These are phyloP conservation scores for Pleuronectes platessa DNA, from an alignment of 2,113 vertebrate species.

Conservation along the genomic window DNA sequence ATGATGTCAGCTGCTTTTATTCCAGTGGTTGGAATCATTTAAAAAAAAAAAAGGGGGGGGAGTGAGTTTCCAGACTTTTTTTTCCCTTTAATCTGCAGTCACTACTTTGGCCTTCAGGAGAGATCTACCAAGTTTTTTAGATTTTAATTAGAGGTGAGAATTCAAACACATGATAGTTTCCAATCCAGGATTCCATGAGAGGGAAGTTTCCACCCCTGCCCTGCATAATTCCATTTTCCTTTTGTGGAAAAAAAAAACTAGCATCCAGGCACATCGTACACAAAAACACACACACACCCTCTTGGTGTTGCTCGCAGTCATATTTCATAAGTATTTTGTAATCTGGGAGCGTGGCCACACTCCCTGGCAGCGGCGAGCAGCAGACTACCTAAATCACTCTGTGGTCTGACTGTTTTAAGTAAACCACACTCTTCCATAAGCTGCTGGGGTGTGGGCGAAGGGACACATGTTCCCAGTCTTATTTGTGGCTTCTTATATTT, in stretches of 20 bases:
- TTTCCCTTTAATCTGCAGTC: slow-evolving; percentile 11
- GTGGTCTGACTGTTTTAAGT: slow-evolving; percentile 71
- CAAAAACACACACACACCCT: slow-evolving; percentile 19
- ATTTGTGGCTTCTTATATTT: slow-evolving; percentile 61
- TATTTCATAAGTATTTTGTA: slow-evolving; percentile 68
- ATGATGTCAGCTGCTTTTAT: slow-evolving; percentile 77
- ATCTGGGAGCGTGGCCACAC: slow-evolving; percentile 59
- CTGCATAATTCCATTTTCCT: slow-evolving; percentile 31
- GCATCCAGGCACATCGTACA: slow-evolving; percentile 36
- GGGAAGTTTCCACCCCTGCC: slow-evolving; percentile 55
- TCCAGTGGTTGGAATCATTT: slow-evolving; percentile 79
- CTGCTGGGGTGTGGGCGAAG: slow-evolving; percentile 37
- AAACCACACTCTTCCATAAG: slow-evolving; percentile 64
- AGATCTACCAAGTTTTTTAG: slow-evolving; percentile 50
- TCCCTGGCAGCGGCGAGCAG: slow-evolving; percentile 51
- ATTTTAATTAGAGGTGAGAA: slow-evolving; percentile 72
- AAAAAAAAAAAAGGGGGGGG: slow-evolving; percentile 60
- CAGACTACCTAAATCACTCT: slow-evolving; percentile 64
- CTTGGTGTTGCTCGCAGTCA: slow-evolving; percentile 54
- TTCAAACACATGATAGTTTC: slow-evolving; percentile 64
- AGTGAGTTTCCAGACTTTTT: slow-evolving; percentile 73
- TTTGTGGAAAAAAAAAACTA: slow-evolving; percentile 54
- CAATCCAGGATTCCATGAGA: slow-evolving; percentile 33
- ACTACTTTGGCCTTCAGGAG: slow-evolving; percentile 53
- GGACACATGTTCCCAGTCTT: slow-evolving; percentile 58